Evolutionary conservation across 2,888 invertebrate species (phyloP).

Genomic region (Hedychridium roseum): DNA sequence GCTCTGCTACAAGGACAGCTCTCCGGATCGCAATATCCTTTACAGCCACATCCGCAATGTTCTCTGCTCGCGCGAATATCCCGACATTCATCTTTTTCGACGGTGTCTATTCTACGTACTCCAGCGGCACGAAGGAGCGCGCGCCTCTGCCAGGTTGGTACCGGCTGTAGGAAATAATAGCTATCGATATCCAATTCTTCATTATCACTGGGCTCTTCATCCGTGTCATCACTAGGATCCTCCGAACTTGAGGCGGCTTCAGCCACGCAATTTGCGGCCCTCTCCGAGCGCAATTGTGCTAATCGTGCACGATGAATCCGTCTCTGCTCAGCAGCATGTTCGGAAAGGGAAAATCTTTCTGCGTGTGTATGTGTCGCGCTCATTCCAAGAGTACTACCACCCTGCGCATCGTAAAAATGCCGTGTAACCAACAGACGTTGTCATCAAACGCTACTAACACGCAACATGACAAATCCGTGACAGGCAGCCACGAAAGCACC

Average conservation of each 20-base stretch:
- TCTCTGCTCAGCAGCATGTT: slow-evolving; percentile 90
- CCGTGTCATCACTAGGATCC: slow-evolving; percentile 78
- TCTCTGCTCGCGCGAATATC: slow-evolving; percentile 91
- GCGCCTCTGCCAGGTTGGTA: slow-evolving; percentile 89
- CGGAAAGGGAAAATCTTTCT: slow-evolving; percentile 82
- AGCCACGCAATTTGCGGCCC: slow-evolving; percentile 66
- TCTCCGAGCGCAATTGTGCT: slow-evolving; percentile 75
- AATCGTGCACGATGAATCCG: slow-evolving; percentile 84
- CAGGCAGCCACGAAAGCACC: too few relatives aligned
- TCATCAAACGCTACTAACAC: too few relatives aligned
- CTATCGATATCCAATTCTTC: slow-evolving; percentile 88
- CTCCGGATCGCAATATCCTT: slow-evolving; percentile 94
- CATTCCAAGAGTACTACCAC: slow-evolving; percentile 85
- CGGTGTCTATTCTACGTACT: slow-evolving; percentile 89
- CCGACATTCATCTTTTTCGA: slow-evolving; percentile 93
- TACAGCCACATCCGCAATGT: slow-evolving; percentile 92
- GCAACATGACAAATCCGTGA: too few relatives aligned
- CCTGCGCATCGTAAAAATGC: slow-evolving; percentile 40
- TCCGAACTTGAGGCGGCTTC: slow-evolving; percentile 76
- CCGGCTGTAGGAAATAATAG: slow-evolving; percentile 91
- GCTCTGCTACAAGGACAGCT: slow-evolving; percentile 94
- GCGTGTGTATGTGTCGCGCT: slow-evolving; percentile 74
- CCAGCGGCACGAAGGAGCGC: slow-evolving; percentile 91
- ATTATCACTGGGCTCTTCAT: slow-evolving; percentile 83
- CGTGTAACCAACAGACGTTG: too few relatives aligned